phyloP scores from a whole-genome alignment of 2,888 invertebrate genomes.

The Lasioglossum lativentre region DNA sequence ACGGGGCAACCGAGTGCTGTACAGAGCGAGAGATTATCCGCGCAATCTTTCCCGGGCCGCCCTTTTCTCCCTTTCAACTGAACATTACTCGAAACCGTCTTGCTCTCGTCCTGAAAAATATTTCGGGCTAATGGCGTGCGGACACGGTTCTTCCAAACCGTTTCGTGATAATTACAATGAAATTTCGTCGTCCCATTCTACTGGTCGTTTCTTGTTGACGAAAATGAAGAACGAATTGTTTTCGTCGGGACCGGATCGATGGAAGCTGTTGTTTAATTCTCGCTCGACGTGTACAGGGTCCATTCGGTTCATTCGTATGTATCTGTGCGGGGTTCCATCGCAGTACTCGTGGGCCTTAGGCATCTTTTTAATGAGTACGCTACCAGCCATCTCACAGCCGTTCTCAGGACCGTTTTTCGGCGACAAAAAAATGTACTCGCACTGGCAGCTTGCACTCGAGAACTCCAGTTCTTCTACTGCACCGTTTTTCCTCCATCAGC shows the following conservation, averaged over 20 bases:
- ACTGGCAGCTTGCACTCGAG: not conserved
- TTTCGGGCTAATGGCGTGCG: not conserved
- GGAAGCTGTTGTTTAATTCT: not conserved
- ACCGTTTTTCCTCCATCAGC: not conserved
- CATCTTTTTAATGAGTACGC: not conserved
- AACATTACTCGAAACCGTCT: constrained; percentile 17
- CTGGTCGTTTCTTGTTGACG: not conserved
- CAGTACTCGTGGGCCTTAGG: constrained; percentile 2
- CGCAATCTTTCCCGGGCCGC: constrained; percentile 27
- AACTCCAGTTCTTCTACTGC: not conserved
- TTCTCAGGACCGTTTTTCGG: not conserved
- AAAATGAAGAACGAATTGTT: not conserved
- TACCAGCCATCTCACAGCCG: not conserved
- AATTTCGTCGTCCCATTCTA: not conserved
- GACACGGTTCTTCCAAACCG: not conserved
- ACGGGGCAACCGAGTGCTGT: constrained; percentile 28
- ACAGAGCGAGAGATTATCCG: constrained; percentile 46
- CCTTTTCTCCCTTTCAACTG: not conserved
- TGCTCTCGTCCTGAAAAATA: not conserved
- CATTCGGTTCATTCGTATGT: not conserved
- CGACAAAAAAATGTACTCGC: not conserved
- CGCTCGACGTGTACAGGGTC: not conserved
- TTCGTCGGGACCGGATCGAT: not conserved
- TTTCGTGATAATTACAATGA: not conserved
- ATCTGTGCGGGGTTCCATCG: not conserved